Evolutionary conservation across 2,797 vertebrate species (phyloP), one percentile per base, ranked within the genome.

Genomic region (Anniella stebbinsi): DNA sequence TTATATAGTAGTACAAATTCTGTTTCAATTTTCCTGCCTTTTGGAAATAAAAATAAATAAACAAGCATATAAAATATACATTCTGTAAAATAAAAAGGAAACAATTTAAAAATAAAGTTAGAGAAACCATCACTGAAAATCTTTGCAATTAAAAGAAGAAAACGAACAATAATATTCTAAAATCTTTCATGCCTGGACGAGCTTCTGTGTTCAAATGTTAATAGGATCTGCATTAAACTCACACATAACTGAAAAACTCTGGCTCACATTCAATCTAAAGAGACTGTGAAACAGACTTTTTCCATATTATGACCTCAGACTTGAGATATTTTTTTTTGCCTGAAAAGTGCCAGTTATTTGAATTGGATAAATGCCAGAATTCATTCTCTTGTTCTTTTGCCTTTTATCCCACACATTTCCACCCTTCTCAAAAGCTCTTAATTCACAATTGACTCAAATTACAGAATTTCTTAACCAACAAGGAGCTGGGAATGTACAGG

Each of bases 261-360:
- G 95, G 94, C 94, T 93, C 87, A 89, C 66, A 75, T 94, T 97
- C 95, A 96, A 95, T 85, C 92, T 96, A 91, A 96, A 95, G 93
- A 96, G 95, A 95, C 96, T 97, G 95, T 92, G 91, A 96, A 97
- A 96, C 96, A 97, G 97, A 97, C 95, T 97, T 97, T 97, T 97
- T 97, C 97, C 96, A 95, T 95, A 94, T 93, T 95, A 96, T 96
- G 97, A 97, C 95, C 96, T 97, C 96, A 97, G 94, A 95, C 94
- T 96, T 93, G 95, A 93, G 91, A 30, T 83, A 25, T 86, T 57
- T n/a, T 33, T 45, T 96, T 91, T 96, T 91, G 94, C 93, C 95
- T 93, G 89, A 93, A 96, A 96, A 96, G 97, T 94, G 93, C 88
- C 95, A 95, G 95, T 92, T 97, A 96, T 97, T 97, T 97, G 92